These are phyloP conservation scores for Heterotis niloticus DNA, from an alignment of 2,113 vertebrate genomes.

Conservation along the genomic window DNA sequence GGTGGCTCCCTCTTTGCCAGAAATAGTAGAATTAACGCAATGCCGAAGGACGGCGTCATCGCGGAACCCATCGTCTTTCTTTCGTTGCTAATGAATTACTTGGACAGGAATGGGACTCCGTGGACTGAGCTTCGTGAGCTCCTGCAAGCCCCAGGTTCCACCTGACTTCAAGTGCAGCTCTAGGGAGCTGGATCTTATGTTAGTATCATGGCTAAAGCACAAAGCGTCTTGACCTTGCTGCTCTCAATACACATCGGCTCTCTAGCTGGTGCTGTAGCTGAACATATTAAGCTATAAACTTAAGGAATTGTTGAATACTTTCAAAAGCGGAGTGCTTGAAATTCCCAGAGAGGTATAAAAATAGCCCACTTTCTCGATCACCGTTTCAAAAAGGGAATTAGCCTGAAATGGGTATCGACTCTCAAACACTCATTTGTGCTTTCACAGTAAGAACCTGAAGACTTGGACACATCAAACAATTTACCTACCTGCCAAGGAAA, in stretches of 20 bases:
- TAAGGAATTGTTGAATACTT: neutral
- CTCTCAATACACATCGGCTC: neutral
- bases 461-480: neutral
- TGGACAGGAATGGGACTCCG: neutral
- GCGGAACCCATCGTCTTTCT: neutral
- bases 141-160: neutral
- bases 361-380: neutral
- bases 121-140: neutral
- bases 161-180: neutral
- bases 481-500: neutral
- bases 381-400: neutral
- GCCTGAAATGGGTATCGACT: neutral
- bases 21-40: slow-evolving; percentile 12
- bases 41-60: neutral
- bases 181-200: neutral
- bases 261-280: neutral
- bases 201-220: neutral
- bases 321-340: neutral
- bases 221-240: slow-evolving; percentile 5
- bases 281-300: neutral
- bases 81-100: slow-evolving; percentile 19
- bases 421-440: neutral
- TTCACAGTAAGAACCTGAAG: neutral
- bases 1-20: neutral
- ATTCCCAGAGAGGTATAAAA: neutral